phyloP scores from a whole-genome alignment of 2,797 vertebrate species.

The Cephalopachus bancanus region DNA sequence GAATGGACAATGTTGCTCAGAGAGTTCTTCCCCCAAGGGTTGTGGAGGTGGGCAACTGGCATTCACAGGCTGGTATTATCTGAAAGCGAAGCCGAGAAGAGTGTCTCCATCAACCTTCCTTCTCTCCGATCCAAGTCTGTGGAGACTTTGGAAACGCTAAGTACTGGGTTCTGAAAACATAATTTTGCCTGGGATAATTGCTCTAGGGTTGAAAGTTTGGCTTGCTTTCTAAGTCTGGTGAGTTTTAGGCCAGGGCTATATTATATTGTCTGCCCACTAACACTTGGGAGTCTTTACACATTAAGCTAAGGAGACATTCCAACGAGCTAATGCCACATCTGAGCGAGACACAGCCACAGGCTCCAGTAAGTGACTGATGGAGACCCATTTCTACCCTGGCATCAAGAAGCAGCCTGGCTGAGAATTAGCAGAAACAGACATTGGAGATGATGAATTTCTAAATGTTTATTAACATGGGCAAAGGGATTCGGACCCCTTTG shows the following conservation, averaged over 20 bases:
- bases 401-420: background rate
- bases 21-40: rapidly evolving
- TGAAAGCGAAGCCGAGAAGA: too few species aligned
- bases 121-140: background rate
- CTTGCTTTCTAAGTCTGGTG: background rate
- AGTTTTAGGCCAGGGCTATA: background rate
- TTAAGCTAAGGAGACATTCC: background rate
- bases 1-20: rapidly evolving
- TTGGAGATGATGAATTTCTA: rapidly evolving
- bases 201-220: background rate
- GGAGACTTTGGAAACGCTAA: background rate
- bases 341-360: background rate
- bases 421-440: background rate
- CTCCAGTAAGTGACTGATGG: rapidly evolving
- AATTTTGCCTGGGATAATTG: background rate
- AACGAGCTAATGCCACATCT: background rate
- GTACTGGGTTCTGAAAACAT: background rate
- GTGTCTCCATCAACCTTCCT: background rate
- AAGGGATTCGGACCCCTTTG: background rate
- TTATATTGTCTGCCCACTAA: background rate
- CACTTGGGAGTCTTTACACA: background rate
- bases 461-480: background rate
- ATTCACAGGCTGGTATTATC: rapidly evolving
- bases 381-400: background rate
- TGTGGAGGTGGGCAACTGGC: rapidly evolving